Conservation (phyloP, 2,113 vertebrate species). For the Megaleporinus macrocephalus region DNA sequence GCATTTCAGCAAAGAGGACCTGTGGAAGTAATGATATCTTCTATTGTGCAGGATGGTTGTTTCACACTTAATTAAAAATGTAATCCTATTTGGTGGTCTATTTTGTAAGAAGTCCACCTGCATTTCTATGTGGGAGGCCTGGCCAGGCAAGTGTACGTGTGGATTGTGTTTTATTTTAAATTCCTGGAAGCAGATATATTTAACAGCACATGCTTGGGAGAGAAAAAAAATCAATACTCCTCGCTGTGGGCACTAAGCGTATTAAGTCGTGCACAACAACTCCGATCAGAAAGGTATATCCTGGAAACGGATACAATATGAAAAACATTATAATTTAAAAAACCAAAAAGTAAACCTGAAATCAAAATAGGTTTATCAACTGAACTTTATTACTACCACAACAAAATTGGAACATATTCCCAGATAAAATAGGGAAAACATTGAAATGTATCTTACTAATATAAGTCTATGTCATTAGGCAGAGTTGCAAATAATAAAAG, state of each 20-base stretch:
- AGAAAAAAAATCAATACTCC: constrained; percentile 62
- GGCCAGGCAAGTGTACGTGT: constrained; percentile 9
- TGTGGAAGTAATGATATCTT: background rate
- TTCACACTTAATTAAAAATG: background rate
- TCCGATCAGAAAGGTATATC: background rate
- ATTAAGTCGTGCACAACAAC: constrained; percentile 31
- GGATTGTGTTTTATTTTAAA: constrained; percentile 45
- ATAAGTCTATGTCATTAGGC: constrained; percentile 19
- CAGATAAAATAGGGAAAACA: constrained; percentile 33
- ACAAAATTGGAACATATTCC: constrained; percentile 31
- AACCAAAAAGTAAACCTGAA: constrained; percentile 27
- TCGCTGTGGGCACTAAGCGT: constrained; percentile 39
- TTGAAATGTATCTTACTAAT: background rate
- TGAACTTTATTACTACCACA: constrained; percentile 43
- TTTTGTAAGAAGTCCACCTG: constrained; percentile 20
- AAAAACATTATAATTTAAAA: background rate
- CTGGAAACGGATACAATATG: constrained; percentile 21
- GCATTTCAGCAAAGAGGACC: background rate
- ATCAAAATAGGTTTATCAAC: background rate
- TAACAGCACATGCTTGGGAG: constrained; percentile 56
- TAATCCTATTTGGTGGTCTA: background rate
- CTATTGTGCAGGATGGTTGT: background rate
- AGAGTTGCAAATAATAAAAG: constrained; percentile 32
- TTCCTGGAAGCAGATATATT: constrained; percentile 61
- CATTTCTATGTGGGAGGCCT: background rate